Base-by-base conservation (phyloP, 2,113 vertebrate genomes). In the Cheirogaleus medius region DNA sequence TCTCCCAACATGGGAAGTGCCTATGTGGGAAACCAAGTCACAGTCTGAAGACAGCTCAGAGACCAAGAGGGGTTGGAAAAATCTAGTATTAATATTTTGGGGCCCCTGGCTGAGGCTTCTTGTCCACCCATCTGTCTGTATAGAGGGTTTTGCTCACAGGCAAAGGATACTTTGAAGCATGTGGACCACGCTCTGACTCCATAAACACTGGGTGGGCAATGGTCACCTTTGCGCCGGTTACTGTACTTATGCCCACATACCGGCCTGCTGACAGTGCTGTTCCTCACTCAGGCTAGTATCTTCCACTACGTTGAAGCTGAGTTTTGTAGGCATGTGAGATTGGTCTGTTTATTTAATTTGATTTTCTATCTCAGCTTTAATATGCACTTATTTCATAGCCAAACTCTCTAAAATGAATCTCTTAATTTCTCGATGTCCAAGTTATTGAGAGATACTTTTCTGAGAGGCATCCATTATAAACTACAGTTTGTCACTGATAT, bases 91-190 rank as follows among this genome's bases (percentile, higher is more conserved):
- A 18, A 54, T 8, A 12, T 52, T 6, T 27, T 8, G 3, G 2
- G 34, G 9, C 2, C 10, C 11, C 76, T 8, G 7, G 15, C 29
- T 77, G 29, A 32, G 49, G n/a, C 9, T 14, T 42, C 66, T n/a
- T 1, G 6, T 0, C 60, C 3, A 12, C 20, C 10, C 11, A 21
- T 15, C 18, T 25, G 34, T 39, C 14, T 32, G 15, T 10, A 23
- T 37, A 32, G 44, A 73, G 39, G 25, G 7, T 47, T 84, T 77
- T 76, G 32, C 29, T 90, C 39, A 56, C 32, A 14, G 37, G 44
- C 37, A 88, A 37, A 68, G 37, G 63, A 84, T 21, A 34, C 37
- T 47, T 63, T 29, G 8, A 86, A 69, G 2, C 27, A 27, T 69
- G 58, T 71, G 34, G 69, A 91, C 27, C n/a, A 58, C 63, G 29